Evolutionary conservation across 1,140 invertebrate genomes (phyloP), one percentile per base, ranked within the genome.

Genomic region (Ephestia elutella): DNA sequence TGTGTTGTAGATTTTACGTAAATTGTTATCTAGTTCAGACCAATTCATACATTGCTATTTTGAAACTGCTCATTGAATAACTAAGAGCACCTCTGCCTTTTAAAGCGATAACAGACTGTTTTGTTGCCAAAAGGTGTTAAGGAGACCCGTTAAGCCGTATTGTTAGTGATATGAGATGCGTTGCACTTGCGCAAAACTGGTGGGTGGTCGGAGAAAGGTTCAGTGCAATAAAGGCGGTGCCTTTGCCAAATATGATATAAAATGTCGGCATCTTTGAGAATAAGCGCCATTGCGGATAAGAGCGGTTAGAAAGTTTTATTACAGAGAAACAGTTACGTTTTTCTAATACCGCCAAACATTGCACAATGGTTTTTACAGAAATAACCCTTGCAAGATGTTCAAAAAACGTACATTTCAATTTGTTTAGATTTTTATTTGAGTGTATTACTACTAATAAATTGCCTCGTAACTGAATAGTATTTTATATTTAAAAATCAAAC

Each of bases 191-290:
- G 74, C 75, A 80, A 79, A 80, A 64, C 32, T 63, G 59, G 65
- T 68, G 73, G 73, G 66, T 81, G 69, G 73, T 66, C 66, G 58
- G 69, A 69, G 71, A 79, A 78, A 78, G 71, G 66, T 62, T 70
- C 60, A 56, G 25, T 60, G 66, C 60, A 68, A 77, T 73, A 75
- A 82, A 80, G 49, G 64, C 81, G 80, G 83, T 44, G 7, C 59
- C 69, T 79, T 80, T 80, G 57, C 55, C 66, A 65, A 65, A 56
- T 56, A 62, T 77, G 70, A 82, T 84, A 84, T 86, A 72, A 86
- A 83, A 78, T 71, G 61, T 73, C 81, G 83, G 81, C 64, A 56
- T 54, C 66, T 82, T 81, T 86, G 68, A 62, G 30, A 32, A 17
- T 57, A 68, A 71, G 65, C 70, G 65, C 66, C 71, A 68, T 66